Evolutionary conservation across 2,113 vertebrate species (phyloP).

Genomic region (Mesitornis unicolor): DNA sequence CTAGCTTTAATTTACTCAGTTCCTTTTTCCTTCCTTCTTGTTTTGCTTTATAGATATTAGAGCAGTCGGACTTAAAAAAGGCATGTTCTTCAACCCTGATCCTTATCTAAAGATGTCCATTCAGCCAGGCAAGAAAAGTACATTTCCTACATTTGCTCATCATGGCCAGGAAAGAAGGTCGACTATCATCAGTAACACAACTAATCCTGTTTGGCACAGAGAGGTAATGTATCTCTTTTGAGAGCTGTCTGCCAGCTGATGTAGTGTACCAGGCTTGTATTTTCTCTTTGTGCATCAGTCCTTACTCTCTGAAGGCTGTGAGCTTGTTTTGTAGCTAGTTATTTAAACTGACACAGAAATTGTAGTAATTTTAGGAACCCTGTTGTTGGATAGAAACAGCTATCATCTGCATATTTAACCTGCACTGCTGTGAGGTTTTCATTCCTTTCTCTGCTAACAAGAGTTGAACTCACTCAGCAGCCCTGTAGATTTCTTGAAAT

Average conservation of each 20-base stretch:
- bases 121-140: conserved; percentile 95
- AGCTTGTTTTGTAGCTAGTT: neutral
- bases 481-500: neutral
- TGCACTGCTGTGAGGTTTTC: neutral
- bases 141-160: conserved; percentile 94
- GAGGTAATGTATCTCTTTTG: conserved; percentile 79
- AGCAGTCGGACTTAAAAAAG: conserved; percentile 94
- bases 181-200: conserved; percentile 96
- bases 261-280: neutral
- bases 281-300: neutral
- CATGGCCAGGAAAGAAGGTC: conserved; percentile 95
- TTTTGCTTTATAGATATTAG: conserved; percentile 83
- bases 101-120: conserved; percentile 99
- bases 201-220: conserved; percentile 94
- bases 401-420: neutral
- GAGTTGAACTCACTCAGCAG: neutral
- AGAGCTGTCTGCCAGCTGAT: neutral
- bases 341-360: conserved; percentile 23
- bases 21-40: neutral
- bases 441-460: neutral
- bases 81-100: conserved; percentile 99
- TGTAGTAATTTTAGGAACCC: neutral
- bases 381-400: neutral
- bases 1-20: conserved; percentile 8
- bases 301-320: neutral